Percentiles rank a stretch among this genome's conserved stretches.
phyloP scores from a whole-genome alignment of 1,140 invertebrate genomes.

The Trialeurodes vaporariorum region DNA sequence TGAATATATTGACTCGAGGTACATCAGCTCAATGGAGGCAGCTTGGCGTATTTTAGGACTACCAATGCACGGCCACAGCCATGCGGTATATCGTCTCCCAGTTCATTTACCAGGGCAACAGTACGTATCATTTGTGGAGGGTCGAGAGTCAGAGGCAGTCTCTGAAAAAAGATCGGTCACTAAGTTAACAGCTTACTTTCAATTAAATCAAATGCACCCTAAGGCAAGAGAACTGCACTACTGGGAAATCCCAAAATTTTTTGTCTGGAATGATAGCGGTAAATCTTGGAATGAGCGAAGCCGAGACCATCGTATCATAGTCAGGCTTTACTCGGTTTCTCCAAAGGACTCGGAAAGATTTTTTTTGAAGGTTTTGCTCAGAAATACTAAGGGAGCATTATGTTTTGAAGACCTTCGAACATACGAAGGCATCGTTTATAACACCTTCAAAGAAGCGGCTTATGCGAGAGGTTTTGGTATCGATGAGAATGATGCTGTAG shows the following conservation, averaged over 20 bases:
- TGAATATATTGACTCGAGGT: constrained; percentile 19
- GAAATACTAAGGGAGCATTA: constrained; percentile 33
- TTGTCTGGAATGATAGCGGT: not conserved
- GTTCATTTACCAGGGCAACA: constrained; percentile 7
- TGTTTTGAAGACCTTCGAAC: constrained; percentile 33
- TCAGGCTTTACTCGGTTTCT: constrained; percentile 33
- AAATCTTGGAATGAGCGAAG: not conserved
- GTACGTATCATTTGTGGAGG: not conserved
- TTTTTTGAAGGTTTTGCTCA: constrained; percentile 35
- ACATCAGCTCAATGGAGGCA: constrained; percentile 8
- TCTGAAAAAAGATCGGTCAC: not conserved
- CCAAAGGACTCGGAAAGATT: constrained; percentile 34
- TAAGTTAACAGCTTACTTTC: constrained; percentile 4
- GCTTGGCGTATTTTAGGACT: not conserved
- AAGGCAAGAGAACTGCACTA: constrained; percentile 1
- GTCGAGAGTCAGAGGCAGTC: not conserved
- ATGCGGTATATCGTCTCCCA: not conserved
- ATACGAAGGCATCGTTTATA: constrained; percentile 26
- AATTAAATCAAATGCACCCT: not conserved
- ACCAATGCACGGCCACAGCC: constrained; percentile 1
- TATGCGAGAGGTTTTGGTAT: constrained; percentile 6
- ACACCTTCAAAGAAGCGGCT: constrained; percentile 31
- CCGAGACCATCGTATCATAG: constrained; percentile 14
- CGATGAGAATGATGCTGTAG: not conserved
- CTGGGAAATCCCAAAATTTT: not conserved